phyloP scores from a whole-genome alignment of 2,797 vertebrate genomes.

The Bradypodion pumilum region DNA sequence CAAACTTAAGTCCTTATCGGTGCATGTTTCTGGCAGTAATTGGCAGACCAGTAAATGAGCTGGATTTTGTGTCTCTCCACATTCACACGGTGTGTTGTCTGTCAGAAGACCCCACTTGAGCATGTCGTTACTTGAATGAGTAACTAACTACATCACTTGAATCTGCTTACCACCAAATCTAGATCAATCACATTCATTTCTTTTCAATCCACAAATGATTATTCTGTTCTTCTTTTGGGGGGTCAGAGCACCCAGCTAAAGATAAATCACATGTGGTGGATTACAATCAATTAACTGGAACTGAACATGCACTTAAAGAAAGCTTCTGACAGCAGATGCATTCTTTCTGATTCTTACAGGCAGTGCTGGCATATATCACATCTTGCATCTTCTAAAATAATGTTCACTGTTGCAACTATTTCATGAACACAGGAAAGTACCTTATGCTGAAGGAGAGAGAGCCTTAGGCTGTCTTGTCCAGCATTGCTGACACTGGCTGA shows the following conservation, averaged over 20 bases:
- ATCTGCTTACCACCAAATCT: background rate
- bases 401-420: too few species aligned
- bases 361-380: background rate
- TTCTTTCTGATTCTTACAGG: background rate
- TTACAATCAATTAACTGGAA: background rate
- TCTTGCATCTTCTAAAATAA: background rate
- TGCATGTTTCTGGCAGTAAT: too few species aligned
- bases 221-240: background rate
- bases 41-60: too few species aligned
- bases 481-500: background rate
- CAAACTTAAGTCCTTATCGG: too few species aligned
- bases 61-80: too few species aligned
- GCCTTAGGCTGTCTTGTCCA: background rate
- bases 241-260: background rate
- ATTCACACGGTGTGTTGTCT: too few species aligned
- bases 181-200: background rate
- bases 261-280: background rate
- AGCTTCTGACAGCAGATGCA: background rate
- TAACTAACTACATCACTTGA: too few species aligned
- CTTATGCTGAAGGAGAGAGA: too few species aligned
- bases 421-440: too few species aligned
- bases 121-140: too few species aligned
- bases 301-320: background rate
- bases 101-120: too few species aligned
- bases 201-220: fast-evolving